Base-by-base conservation (phyloP, 2,888 invertebrate species). In the Gerris lacustris region DNA sequence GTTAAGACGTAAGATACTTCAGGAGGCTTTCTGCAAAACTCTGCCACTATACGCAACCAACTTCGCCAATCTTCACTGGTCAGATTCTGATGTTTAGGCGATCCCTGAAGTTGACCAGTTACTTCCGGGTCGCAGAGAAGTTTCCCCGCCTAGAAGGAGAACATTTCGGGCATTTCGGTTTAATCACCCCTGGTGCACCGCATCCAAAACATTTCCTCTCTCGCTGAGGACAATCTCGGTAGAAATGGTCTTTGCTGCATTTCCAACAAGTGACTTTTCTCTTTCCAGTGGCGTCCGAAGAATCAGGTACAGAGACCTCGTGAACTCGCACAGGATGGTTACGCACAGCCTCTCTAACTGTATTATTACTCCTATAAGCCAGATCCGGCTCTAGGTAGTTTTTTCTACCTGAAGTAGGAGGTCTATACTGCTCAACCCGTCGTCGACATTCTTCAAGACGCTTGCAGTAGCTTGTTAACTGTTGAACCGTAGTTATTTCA, bases 131-230 rank as follows among this genome's bases (percentile, higher is more conserved):
- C 55, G 55, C 55, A 11, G 55, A 15, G 55, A 11, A 55, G 55
- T 55, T 55, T 55, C 55, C 55, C 55, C 55, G 11, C 5, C 15
- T 55, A 9, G 9, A 11, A 55, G 55, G 44, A 44, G 15, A 11
- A 55, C 68, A 68, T 18, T 47, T 44, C 2, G n/a, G 15, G 47
- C 68, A 68, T n/a, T 44, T 44, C 2, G 69, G 9, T 45, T 66
- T 64, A 1, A 17, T 69, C 2, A 69, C 45, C 6, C 17, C 64
- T 64, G 43, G 17, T 18, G 9, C 45, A 7, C 66, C 66, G n/a
- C 64, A 69, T 44, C 69, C 64, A 64, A 44, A 66, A 44, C 66
- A 69, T 17, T 62, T 69, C 18, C 44, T 55, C 69, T 69, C 69
- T 15, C 55, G 55, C 11, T 63, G 18, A 17, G 17, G 18, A 43